Conservation (phyloP, 2,797 vertebrate species). For the Manis javanica region DNA sequence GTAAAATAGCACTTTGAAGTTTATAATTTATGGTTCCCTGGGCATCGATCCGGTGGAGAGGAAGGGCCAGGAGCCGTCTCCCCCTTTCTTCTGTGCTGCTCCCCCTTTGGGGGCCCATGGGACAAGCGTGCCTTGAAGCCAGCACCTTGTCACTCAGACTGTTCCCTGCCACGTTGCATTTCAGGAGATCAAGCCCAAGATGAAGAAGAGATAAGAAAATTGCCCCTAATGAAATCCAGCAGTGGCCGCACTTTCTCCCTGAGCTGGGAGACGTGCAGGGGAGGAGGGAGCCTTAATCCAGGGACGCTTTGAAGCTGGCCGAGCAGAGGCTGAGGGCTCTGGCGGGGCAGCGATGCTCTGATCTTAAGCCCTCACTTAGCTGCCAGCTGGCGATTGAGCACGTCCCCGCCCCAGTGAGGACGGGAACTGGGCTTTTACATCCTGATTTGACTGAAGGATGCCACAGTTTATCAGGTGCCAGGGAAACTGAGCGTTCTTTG, state of each 20-base stretch:
- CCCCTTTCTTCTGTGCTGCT: slow-evolving; percentile 26
- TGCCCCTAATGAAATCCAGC: slow-evolving; percentile 97
- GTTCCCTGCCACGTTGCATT: slow-evolving; percentile 93
- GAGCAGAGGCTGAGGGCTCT: slow-evolving; percentile 80
- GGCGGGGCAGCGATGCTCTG: slow-evolving; percentile 49
- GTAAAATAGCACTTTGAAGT: slow-evolving; percentile 87
- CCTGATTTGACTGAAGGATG: too few relatives aligned
- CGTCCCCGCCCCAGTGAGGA: too few relatives aligned
- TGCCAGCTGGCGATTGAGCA: too few relatives aligned
- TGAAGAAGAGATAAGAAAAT: slow-evolving; percentile 97
- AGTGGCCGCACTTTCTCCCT: slow-evolving; percentile 91
- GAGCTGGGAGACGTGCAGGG: slow-evolving; percentile 90
- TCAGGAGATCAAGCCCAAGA: slow-evolving; percentile 92
- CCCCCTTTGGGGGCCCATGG: slow-evolving; percentile 73
- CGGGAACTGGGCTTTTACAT: too few relatives aligned
- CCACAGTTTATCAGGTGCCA: background rate
- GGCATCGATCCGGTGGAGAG: slow-evolving; percentile 78
- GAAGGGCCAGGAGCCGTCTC: slow-evolving; percentile 83
- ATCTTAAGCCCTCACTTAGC: slow-evolving; percentile 86
- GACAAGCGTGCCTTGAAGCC: slow-evolving; percentile 88
- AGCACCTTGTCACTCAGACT: slow-evolving; percentile 90
- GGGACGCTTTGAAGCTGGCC: slow-evolving; percentile 96
- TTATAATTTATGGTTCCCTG: slow-evolving; percentile 85
- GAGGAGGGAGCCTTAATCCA: slow-evolving; percentile 95
- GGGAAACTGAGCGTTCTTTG: background rate